phyloP scores from a whole-genome alignment of 2,113 vertebrate species.

The Ammospiza nelsoni region DNA sequence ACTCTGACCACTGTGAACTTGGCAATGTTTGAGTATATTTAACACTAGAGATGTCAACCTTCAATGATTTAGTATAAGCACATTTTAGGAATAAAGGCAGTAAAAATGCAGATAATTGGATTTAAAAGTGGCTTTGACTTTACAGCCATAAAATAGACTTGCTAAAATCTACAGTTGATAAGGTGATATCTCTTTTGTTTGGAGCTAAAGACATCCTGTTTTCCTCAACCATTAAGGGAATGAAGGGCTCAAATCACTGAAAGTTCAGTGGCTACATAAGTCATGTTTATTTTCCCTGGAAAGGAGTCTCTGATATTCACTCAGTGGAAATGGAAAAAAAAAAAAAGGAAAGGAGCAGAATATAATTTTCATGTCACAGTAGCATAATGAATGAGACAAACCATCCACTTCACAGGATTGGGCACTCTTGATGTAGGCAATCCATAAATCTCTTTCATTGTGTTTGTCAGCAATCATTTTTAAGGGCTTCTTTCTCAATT shows the following conservation, averaged over 20 bases:
- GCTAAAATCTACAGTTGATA: constrained; percentile 26
- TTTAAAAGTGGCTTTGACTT: constrained; percentile 56
- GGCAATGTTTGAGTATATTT: background rate
- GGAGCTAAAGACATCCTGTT: constrained; percentile 39
- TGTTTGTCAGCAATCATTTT: constrained; percentile 42
- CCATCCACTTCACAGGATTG: background rate
- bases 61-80: constrained; percentile 53
- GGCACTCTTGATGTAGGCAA: constrained; percentile 2
- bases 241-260: constrained; percentile 8
- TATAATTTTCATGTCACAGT: background rate
- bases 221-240: constrained; percentile 36
- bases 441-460: constrained; percentile 18
- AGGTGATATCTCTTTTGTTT: constrained; percentile 24
- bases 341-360: background rate
- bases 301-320: background rate
- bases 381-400: constrained; percentile 33
- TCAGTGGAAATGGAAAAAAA: background rate
- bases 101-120: constrained; percentile 61
- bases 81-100: constrained; percentile 53
- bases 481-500: constrained; percentile 30
- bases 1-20: background rate
- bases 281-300: constrained; percentile 41
- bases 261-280: constrained; percentile 9
- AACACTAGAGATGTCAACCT: constrained; percentile 16
- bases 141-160: background rate